A percentile compares a stretch with the other conserved stretches of the same genome.
Conservation (phyloP, 2,888 invertebrate genomes). For the Cynaeus angustus region DNA sequence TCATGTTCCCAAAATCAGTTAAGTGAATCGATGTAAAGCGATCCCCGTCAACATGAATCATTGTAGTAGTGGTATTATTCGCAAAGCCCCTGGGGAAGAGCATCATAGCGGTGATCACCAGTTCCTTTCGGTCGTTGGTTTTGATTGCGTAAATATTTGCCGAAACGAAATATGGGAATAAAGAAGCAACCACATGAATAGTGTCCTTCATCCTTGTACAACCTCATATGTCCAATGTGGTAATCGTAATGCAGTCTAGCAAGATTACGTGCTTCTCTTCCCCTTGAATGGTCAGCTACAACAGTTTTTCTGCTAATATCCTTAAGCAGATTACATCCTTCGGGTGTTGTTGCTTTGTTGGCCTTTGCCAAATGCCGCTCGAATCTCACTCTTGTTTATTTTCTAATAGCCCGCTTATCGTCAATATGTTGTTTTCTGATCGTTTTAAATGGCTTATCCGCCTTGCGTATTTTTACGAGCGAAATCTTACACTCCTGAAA, state of each 20-base stretch:
- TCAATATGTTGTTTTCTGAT: slow-evolving; percentile 61
- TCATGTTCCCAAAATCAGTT: slow-evolving; percentile 24
- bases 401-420: slow-evolving; percentile 61
- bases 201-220: slow-evolving; percentile 41
- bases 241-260: slow-evolving; percentile 38
- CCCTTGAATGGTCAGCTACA: slow-evolving; percentile 68
- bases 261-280: slow-evolving; percentile 68
- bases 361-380: slow-evolving; percentile 57
- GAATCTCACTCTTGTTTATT: slow-evolving; percentile 57
- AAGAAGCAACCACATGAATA: slow-evolving; percentile 48
- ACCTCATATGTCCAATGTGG: slow-evolving; percentile 31
- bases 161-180: slow-evolving; percentile 45
- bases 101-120: slow-evolving; percentile 43
- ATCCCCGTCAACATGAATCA: slow-evolving; percentile 39
- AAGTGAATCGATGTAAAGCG: slow-evolving; percentile 23
- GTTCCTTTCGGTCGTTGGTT: slow-evolving; percentile 51
- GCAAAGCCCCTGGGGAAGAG: slow-evolving; percentile 43
- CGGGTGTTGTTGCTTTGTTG: slow-evolving; percentile 62
- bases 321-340: slow-evolving; percentile 70
- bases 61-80: slow-evolving; percentile 33
- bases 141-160: slow-evolving; percentile 52
- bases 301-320: slow-evolving; percentile 68
- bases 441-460: slow-evolving; percentile 70
- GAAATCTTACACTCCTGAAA: too few relatives aligned
- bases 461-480: slow-evolving; percentile 60